These are phyloP conservation scores for Palloptera scutellata DNA, from an alignment of 2,888 invertebrate species.

Conservation along the genomic window DNA sequence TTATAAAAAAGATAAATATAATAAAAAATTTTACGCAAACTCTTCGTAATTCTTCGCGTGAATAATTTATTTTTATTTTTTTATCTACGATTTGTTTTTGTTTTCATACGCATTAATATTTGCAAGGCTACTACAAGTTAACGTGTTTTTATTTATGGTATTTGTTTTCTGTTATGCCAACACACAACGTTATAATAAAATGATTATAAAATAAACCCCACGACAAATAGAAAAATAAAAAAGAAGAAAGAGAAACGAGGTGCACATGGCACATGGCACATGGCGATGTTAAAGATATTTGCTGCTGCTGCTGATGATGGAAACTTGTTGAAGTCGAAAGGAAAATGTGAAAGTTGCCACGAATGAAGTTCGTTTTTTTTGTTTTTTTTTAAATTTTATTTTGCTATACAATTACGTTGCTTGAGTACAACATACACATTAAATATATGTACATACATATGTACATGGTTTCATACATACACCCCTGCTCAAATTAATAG, in stretches of 20 bases:
- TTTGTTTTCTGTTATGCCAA: neutral
- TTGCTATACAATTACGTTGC: neutral
- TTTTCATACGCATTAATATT: too few species aligned
- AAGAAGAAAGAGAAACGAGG: neutral
- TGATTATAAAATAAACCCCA: neutral
- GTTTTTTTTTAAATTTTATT: too few species aligned
- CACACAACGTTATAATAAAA: neutral
- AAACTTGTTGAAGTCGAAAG: constrained; percentile 23
- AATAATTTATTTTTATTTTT: too few species aligned
- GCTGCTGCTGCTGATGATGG: neutral
- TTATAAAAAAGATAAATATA: neutral
- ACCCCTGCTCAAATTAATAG: too few species aligned
- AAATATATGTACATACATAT: too few species aligned
- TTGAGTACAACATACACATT: too few species aligned
- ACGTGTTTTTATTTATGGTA: neutral
- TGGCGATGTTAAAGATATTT: neutral
- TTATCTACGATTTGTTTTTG: too few species aligned
- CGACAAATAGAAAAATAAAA: neutral
- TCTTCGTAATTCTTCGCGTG: too few species aligned
- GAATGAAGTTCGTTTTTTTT: constrained; percentile 5
- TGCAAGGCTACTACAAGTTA: too few species aligned
- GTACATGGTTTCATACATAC: too few species aligned
- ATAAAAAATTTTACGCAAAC: too few species aligned
- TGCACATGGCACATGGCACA: neutral
- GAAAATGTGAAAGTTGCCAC: constrained; percentile 35